Base-by-base conservation (phyloP, 2,113 vertebrate species). In the Erythrolamprus reginae region DNA sequence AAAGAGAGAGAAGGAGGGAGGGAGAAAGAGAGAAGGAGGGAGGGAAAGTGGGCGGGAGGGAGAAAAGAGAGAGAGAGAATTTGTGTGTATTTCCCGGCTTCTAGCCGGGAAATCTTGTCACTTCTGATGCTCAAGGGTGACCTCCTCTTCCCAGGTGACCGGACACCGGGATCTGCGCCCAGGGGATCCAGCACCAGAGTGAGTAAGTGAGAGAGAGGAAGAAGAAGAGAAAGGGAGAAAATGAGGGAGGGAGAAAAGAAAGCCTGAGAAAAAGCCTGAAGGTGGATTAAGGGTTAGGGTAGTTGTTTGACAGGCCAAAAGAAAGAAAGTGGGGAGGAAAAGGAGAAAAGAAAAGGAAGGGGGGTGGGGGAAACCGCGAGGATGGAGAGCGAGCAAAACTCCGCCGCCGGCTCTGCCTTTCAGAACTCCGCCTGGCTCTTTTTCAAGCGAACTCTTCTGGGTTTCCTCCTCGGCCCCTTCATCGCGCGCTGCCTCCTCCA, bases 391-490 rank as follows among this genome's bases (percentile, higher is more conserved):
- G 7, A 38, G 86, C 61, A 48, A 92, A 92, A 90, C 91, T 94
- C 94, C 55, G 55, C 86, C 19, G 91, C 58, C 89, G 90, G 28
- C 1, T 52, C 93, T 91, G 92, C 65, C 87, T 85, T 94, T 91
- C n/a, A 92, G 23, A 94, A 96, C 94, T 96, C 93, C 10, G 90
- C 58, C 58, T 50, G 90, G 9, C 94, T 89, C 82, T 88, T 82
- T 82, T 88, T 82, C 88, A 89, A 33, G 93, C 90, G 53, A 93
- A 96, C 95, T 95, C 96, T 93, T 91, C 86, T 92, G 91, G 90
- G 92, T 92, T 88, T 83, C 88, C 91, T 52, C 93, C 92, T 89
- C 10, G 92, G 91, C 91, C 89, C 92, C 94, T 93, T 95, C 96
- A 95, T 95, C 82, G 86, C 82, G 86, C 94, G 90, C 86, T 83